Evolutionary conservation across 1,140 invertebrate genomes (phyloP).

Genomic region (Trichogramma pretiosum): DNA sequence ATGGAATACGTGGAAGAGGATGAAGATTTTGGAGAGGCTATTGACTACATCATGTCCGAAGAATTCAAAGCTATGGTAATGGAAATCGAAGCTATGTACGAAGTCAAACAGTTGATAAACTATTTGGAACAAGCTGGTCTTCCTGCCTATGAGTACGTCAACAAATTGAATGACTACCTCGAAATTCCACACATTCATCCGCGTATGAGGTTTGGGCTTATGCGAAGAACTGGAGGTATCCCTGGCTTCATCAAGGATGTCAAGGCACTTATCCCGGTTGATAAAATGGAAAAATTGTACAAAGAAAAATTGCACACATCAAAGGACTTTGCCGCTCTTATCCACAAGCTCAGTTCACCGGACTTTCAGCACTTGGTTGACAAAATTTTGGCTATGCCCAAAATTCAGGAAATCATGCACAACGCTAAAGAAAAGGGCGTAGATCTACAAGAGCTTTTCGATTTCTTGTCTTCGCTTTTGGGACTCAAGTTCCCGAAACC

Average conservation of each 20-base stretch:
- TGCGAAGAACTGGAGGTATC: constrained; percentile 20
- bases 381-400: constrained; percentile 12
- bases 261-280: constrained; percentile 22
- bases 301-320: constrained; percentile 22
- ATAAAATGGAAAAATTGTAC: constrained; percentile 24
- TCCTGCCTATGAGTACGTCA: constrained; percentile 17
- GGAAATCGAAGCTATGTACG: constrained; percentile 20
- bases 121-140: constrained; percentile 21
- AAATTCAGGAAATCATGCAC: constrained; percentile 15
- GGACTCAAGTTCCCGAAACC: constrained; percentile 21
- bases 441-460: constrained; percentile 10
- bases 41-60: constrained; percentile 20
- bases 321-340: constrained; percentile 18
- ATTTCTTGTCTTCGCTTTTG: constrained; percentile 13
- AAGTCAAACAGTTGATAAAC: constrained; percentile 18
- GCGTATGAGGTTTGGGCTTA: background rate
- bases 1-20: constrained; percentile 22
- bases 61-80: constrained; percentile 21
- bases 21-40: constrained; percentile 18
- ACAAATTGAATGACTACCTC: constrained; percentile 22
- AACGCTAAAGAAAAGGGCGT: constrained; percentile 8
- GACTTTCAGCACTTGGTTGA: constrained; percentile 20
- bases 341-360: constrained; percentile 15
- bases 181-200: constrained; percentile 16
- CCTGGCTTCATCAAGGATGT: constrained; percentile 22